Conservation (phyloP, 2,888 invertebrate species). For the Athalia circularis region DNA sequence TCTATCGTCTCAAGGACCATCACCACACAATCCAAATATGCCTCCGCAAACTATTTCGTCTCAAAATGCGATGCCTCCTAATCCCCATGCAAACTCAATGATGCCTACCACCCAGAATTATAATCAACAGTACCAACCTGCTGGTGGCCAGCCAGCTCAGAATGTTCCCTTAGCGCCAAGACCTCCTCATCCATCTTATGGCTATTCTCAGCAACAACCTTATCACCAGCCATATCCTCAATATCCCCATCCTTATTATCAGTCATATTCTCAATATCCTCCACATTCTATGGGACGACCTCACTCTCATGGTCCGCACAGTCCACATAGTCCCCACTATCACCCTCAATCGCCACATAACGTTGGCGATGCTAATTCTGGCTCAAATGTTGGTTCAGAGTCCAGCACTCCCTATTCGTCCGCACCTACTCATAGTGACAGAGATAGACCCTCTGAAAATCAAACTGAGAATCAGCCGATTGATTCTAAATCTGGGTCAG, state of each 20-base stretch:
- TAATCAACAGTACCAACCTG: conserved; percentile 71
- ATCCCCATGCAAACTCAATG: conserved; percentile 63
- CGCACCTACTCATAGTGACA: conserved; percentile 56
- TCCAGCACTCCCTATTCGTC: conserved; percentile 52
- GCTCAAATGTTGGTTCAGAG: conserved; percentile 57
- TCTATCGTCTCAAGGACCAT: conserved; percentile 54
- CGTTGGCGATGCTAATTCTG: conserved; percentile 64
- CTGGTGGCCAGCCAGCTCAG: conserved; percentile 72
- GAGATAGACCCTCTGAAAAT: conserved; percentile 62
- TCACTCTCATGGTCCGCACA: conserved; percentile 73
- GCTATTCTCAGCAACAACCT: conserved; percentile 75
- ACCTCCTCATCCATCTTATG: conserved; percentile 77
- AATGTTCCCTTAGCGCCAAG: conserved; percentile 76
- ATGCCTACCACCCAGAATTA: conserved; percentile 71
- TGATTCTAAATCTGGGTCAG: conserved; percentile 67
- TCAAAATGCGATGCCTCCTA: conserved; percentile 56
- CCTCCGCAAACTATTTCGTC: conserved; percentile 66
- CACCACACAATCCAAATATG: conserved; percentile 55
- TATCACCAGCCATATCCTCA: conserved; percentile 75
- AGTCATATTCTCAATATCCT: conserved; percentile 77
- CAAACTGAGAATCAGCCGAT: conserved; percentile 64
- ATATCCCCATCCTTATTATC: conserved; percentile 76
- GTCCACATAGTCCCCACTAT: conserved; percentile 66
- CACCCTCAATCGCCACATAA: conserved; percentile 72
- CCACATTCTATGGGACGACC: conserved; percentile 75